These are phyloP conservation scores for Pangasius larnaudii DNA, from an alignment of 2,797 vertebrate species.

Conservation along the genomic window DNA sequence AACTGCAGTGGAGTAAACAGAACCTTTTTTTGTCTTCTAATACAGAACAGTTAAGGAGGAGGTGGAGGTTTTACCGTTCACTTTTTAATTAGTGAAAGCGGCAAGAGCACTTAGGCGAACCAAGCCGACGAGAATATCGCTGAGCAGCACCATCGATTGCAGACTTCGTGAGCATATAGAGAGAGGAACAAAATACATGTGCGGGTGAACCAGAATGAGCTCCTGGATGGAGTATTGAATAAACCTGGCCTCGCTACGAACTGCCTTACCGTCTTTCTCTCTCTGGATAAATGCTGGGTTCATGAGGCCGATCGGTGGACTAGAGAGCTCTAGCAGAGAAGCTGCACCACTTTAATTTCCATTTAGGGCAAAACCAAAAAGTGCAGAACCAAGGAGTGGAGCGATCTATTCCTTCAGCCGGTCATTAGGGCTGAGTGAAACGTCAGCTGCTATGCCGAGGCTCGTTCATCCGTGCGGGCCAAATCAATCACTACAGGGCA, in stretches of 20 bases:
- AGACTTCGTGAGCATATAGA: conserved; percentile 25
- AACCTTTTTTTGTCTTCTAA: conserved; percentile 3
- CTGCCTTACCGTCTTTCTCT: conserved; percentile 20
- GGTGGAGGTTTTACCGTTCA: conserved; percentile 25
- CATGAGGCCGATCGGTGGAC: conserved; percentile 22
- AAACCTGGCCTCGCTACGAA: neutral
- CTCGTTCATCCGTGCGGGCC: conserved; percentile 45
- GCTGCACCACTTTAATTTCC: conserved; percentile 39
- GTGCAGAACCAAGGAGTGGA: conserved; percentile 24
- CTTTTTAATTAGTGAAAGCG: conserved; percentile 62
- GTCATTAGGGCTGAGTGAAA: conserved; percentile 53
- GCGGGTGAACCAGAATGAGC: conserved; percentile 22
- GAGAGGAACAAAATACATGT: neutral
- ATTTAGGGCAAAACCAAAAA: conserved; percentile 51
- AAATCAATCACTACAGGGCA: conserved; percentile 51
- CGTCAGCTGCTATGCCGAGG: conserved; percentile 51
- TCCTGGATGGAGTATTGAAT: conserved; percentile 22
- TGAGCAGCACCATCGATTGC: conserved; percentile 60
- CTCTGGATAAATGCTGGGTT: conserved; percentile 32
- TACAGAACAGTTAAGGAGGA: neutral
- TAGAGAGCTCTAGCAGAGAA: conserved; percentile 19
- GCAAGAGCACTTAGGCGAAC: conserved; percentile 56
- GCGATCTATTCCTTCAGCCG: conserved; percentile 31
- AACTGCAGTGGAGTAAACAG: neutral
- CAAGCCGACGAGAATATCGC: conserved; percentile 56